Percentiles rank a stretch among this genome's conserved stretches.
phyloP scores from a whole-genome alignment of 2,888 invertebrate species.

The Drymonia ruficornis region DNA sequence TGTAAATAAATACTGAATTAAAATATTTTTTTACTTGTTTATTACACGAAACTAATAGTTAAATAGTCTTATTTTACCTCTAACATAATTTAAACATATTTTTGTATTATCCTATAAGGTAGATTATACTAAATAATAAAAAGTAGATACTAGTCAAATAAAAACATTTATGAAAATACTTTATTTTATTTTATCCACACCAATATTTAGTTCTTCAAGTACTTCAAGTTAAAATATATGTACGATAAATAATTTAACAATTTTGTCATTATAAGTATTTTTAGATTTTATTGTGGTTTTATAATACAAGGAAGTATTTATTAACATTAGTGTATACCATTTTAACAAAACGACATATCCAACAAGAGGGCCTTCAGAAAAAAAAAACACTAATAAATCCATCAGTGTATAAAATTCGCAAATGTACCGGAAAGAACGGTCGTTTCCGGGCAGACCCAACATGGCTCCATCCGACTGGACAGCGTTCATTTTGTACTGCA shows the following conservation, averaged over 20 bases:
- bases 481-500: constrained; percentile 9
- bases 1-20: no score
- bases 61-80: no score
- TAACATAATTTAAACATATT: neutral
- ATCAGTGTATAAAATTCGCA: constrained; percentile 31
- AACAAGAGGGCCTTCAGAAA: neutral
- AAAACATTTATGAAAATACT: neutral
- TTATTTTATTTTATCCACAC: neutral
- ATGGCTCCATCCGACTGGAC: constrained; percentile 36
- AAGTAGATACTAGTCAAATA: constrained; percentile 6
- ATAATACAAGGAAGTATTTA: no score
- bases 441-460: constrained; percentile 40
- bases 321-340: no score
- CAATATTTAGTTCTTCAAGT: no score
- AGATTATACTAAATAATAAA: neutral
- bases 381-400: constrained; percentile 13
- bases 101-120: no score
- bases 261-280: neutral
- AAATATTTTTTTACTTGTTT: no score
- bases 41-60: no score
- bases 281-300: no score
- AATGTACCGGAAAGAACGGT: constrained; percentile 35
- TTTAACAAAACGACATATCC: no score
- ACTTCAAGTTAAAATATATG: no score
- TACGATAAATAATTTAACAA: no score